Base-by-base conservation (phyloP, 2,888 invertebrate genomes). In the Schizaphis graminum region DNA sequence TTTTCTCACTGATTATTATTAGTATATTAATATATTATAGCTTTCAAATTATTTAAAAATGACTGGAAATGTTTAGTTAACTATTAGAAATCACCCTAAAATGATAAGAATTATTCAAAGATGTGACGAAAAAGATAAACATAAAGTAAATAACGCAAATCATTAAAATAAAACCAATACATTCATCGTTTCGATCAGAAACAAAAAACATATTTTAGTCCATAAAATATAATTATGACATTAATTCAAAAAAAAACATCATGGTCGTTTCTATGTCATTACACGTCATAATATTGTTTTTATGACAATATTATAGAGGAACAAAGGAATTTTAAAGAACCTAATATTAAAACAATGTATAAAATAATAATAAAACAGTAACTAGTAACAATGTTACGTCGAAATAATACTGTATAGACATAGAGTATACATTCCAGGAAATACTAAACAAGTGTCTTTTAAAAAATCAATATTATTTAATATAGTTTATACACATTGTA, bases 331-430 rank as follows among this genome's bases (percentile, higher is more conserved):
- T 77, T 35, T 77, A 77, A 77, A 77, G 77, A 77, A 77, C 77
- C 35, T 77, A 77, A 77, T 77, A 77, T 77, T 77, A 21, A 77
- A 77, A 77, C 77, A 77, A 77, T 77, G 77, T 77, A 77, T 77
- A 77, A 35, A 35, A 35, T 8, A 77, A 35, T 21, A 77, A 77
- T 77, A 21, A 41, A 77, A 77, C 35, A 35, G 77, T 77, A 77
- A 77, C 77, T 77, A 21, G 35, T 77, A 77, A 77, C 77, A 77
- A 77, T 77, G 35, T 77, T 77, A 77, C 35, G 77, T 35, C 35
- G 35, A 77, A 77, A 77, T 77, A 77, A 77, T 77, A 77, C 24
- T 77, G 35, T 35, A 41, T 41, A 77, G 3, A 77, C 21, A 41
- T 41, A 35, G 8, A 35, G 77, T 77, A 77, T 41, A 35, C 8